Percentiles rank a stretch among this genome's conserved stretches.
Evolutionary conservation across 2,797 vertebrate genomes (phyloP).

Genomic region (Oreochromis grahami): DNA sequence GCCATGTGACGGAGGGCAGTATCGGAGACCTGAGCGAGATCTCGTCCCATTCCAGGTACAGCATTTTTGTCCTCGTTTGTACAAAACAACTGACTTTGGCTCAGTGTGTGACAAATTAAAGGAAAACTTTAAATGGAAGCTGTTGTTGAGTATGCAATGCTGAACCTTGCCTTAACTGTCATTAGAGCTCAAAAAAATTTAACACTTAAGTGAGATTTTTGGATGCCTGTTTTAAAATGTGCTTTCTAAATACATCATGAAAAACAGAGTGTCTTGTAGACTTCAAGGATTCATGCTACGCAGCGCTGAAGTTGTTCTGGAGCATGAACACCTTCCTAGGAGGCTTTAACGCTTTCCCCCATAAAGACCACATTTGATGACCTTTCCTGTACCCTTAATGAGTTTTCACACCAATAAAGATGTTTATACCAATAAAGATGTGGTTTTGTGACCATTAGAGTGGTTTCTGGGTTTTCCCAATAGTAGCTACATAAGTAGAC

Average conservation of each 20-base stretch:
- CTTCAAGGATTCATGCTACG: neutral
- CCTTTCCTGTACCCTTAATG: neutral
- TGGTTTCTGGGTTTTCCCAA: neutral
- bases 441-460: neutral
- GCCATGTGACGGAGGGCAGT: conserved; percentile 82
- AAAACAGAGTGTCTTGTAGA: neutral
- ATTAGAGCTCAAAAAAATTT: neutral
- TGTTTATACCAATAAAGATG: neutral
- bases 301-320: neutral
- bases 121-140: neutral
- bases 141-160: neutral
- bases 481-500: neutral
- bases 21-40: conserved; percentile 91
- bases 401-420: neutral
- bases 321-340: neutral
- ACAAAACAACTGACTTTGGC: neutral
- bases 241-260: neutral
- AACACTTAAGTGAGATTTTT: neutral
- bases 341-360: neutral
- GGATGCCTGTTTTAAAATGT: neutral
- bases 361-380: neutral
- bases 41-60: conserved; percentile 91
- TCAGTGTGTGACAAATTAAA: neutral
- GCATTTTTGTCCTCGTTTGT: neutral
- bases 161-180: neutral